These are phyloP conservation scores for Arenaria interpres DNA, from an alignment of 2,113 vertebrate species.

Conservation along the genomic window DNA sequence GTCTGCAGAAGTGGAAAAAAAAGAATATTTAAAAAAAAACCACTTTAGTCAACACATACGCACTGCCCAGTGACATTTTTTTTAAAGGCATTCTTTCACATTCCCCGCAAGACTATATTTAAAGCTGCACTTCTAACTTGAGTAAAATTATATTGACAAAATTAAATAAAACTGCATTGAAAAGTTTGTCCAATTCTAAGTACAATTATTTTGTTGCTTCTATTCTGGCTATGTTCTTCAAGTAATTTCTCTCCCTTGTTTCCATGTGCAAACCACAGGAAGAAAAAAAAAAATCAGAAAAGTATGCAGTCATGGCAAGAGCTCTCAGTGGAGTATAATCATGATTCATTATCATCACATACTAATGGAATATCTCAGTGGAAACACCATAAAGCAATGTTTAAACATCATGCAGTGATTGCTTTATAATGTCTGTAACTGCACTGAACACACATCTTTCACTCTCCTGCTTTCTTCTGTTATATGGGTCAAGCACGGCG, in stretches of 20 bases:
- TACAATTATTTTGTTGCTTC: background rate
- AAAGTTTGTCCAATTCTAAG: background rate
- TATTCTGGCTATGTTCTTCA: background rate
- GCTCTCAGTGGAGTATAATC: background rate
- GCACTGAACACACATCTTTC: background rate
- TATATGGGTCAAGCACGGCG: background rate
- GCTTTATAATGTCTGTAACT: background rate
- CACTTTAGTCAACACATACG: background rate
- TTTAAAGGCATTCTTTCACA: background rate
- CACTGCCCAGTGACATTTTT: background rate
- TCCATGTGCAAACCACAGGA: background rate
- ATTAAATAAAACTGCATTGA: background rate
- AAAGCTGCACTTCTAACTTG: background rate
- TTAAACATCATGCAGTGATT: background rate
- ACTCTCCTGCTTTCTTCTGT: background rate
- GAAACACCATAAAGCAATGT: conserved; percentile 12
- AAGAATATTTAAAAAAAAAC: background rate
- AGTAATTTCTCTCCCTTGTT: background rate
- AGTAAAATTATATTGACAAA: conserved; percentile 4
- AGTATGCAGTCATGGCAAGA: background rate
- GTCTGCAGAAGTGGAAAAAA: background rate
- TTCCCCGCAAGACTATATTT: background rate
- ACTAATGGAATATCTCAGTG: background rate
- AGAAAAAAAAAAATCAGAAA: background rate
- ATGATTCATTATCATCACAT: background rate